Evolutionary conservation across 92 coral and sea anemone species (phyloP).

Genomic region (Porites rus): DNA sequence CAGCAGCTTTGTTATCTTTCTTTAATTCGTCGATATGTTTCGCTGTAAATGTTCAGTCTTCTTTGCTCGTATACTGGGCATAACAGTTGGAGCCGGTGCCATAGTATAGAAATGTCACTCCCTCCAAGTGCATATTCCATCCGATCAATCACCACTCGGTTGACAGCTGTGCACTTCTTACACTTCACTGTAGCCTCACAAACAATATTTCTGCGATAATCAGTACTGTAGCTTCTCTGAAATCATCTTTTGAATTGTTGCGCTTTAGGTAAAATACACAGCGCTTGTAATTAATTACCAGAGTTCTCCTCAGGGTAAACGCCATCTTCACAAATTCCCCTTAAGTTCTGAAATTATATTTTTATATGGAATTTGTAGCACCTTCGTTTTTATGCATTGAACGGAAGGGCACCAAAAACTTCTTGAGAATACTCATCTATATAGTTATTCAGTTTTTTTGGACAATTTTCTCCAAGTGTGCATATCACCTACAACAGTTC

Average conservation of each 20-base stretch:
- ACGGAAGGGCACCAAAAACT: not conserved
- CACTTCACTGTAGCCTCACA: constrained; percentile 39
- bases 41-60: constrained; percentile 47
- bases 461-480: no score
- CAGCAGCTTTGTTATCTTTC: not conserved
- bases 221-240: constrained; percentile 26
- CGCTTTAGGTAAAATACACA: constrained; percentile 45
- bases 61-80: constrained; percentile 54
- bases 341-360: not conserved
- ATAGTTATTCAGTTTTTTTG: no score
- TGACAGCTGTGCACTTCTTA: constrained; percentile 27
- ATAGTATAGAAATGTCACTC: constrained; percentile 30
- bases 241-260: constrained; percentile 46
- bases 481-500: no score
- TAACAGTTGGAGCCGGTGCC: constrained; percentile 54
- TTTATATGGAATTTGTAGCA: not conserved
- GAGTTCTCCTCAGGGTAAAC: constrained; percentile 27
- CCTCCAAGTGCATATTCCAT: constrained; percentile 33
- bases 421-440: no score
- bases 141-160: constrained; percentile 52
- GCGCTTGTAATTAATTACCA: constrained; percentile 32
- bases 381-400: not conserved
- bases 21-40: not conserved
- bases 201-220: constrained; percentile 50
- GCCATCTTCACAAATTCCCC: not conserved